Evolutionary conservation across 2,113 vertebrate genomes (phyloP).

Genomic region (Ahaetulla prasina): DNA sequence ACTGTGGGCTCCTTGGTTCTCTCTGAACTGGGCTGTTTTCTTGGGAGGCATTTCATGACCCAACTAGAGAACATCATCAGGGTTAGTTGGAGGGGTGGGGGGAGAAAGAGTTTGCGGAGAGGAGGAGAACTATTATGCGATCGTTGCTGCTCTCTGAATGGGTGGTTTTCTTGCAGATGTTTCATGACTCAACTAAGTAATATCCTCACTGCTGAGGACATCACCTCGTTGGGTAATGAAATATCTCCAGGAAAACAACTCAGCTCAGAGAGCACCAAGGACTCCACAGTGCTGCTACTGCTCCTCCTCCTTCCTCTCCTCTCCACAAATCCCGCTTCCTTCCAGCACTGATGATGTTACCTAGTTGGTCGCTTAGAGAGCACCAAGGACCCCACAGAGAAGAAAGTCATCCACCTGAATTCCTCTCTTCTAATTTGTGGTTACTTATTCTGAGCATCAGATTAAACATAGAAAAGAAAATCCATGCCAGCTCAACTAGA

Average conservation of each 20-base stretch:
- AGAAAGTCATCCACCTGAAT: no score
- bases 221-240: not conserved
- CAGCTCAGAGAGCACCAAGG: not conserved
- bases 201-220: not conserved
- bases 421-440: not conserved
- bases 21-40: not conserved
- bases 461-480: no score
- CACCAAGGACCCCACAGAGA: no score
- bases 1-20: no score
- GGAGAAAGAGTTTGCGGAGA: no score
- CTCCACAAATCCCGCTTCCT: no score
- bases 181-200: not conserved
- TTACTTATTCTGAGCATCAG: not conserved
- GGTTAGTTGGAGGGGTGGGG: no score
- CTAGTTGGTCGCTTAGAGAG: no score
- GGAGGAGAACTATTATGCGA: not conserved
- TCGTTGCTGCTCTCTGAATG: not conserved
- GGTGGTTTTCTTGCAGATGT: not conserved
- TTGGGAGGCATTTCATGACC: not conserved
- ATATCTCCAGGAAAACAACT: not conserved
- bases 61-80: not conserved
- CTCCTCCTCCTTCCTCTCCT: no score
- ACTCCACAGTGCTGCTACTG: no score
- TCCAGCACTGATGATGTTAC: no score
- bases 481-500: no score